A percentile compares a stretch with the other conserved stretches of the same genome.
Evolutionary conservation across 1,140 invertebrate species (phyloP).

Genomic region (Caenorhabditis inopinata): DNA sequence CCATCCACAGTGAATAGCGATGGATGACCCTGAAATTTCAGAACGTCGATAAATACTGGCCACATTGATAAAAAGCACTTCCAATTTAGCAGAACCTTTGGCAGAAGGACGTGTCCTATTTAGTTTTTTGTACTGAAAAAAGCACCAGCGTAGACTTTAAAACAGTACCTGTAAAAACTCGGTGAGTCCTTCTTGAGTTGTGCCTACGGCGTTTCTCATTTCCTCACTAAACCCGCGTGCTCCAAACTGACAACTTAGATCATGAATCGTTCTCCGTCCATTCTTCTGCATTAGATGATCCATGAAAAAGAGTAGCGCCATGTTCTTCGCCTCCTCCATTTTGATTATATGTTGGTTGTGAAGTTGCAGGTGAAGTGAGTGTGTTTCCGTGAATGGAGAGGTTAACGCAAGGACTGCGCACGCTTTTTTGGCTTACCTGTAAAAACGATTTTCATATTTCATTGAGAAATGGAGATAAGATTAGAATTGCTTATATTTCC

Average conservation of each 20-base stretch:
- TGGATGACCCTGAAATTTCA: conserved; percentile 75
- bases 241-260: conserved; percentile 92
- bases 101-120: too few species aligned
- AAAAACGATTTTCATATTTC: background rate
- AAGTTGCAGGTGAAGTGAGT: background rate
- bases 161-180: conserved; percentile 72
- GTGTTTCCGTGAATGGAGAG: conserved; percentile 17
- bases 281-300: conserved; percentile 90
- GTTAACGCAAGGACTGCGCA: background rate
- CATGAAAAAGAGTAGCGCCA: conserved; percentile 91
- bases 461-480: too few species aligned
- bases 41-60: background rate
- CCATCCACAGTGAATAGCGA: conserved; percentile 85
- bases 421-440: conserved; percentile 31
- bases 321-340: conserved; percentile 71
- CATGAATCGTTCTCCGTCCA: conserved; percentile 83
- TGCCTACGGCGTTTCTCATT: conserved; percentile 65
- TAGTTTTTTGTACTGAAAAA: too few species aligned
- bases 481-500: background rate
- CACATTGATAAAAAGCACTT: too few species aligned
- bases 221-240: conserved; percentile 69
- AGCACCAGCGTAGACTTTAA: too few species aligned
- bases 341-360: conserved; percentile 32
- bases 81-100: too few species aligned
- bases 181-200: conserved; percentile 72